Base-by-base conservation (phyloP, 2,113 vertebrate species). In the Catharus minimus region DNA sequence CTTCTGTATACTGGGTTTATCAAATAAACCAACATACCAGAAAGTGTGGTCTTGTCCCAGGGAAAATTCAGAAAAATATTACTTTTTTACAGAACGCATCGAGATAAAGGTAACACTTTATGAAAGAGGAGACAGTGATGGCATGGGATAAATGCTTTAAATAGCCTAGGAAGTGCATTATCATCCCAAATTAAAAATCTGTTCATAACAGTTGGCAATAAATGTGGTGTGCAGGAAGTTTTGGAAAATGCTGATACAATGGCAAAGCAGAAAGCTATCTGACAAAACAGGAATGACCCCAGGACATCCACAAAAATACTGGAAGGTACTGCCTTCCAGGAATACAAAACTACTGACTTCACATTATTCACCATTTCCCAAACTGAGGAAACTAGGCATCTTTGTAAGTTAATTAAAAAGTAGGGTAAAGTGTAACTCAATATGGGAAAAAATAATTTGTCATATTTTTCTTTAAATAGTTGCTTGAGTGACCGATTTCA, bases 211-310 rank as follows among this genome's bases (percentile, higher is more conserved):
- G 88, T 82, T 80, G 93, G 89, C 58, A 43, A 7, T 73, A 73
- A 91, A 58, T 27, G 33, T 58, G 50, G 8, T 30, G 4, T 85
- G 50, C 5, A 1, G 58, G 86, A 79, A 87, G 52, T 75, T 68
- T n/a, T 39, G 28, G 55, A 82, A 90, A 93, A 53, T 67, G 94
- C 94, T 94, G 94, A 94, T 58, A 66, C 4, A 9, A 18, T 57
- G 38, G 39, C 53, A 86, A 93, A 78, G 60, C 60, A 74, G 53
- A 49, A 89, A 12, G 61, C 83, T 83, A 38, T 71, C 21, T 36
- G 76, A 86, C 74, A 92, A 94, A 94, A 84, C 95, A 96, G 95
- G 92, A 95, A 93, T 3, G 1, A 86, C 93, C 20, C 21, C 32
- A 28, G 73, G 82, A 91, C 44, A 74, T 91, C 49, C 73, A 49